Conservation (phyloP, 1,140 invertebrate species). For the Sweltsa coloradensis region DNA sequence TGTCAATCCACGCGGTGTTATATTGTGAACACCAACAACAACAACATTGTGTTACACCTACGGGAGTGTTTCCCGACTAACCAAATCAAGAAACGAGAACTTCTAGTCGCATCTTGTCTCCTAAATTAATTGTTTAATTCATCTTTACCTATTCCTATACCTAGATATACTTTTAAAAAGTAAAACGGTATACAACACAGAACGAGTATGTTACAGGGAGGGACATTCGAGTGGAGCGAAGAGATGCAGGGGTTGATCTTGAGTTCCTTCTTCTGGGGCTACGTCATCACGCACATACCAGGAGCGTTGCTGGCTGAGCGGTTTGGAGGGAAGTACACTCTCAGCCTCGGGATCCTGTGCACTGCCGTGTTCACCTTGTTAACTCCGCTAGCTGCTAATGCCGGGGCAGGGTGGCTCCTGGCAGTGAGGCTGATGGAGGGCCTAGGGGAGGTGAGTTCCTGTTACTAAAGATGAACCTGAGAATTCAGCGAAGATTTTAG, state of each 20-base stretch:
- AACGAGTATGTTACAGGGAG: not conserved
- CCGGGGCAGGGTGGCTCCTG: slow-evolving; percentile 2
- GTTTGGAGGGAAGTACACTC: slow-evolving; percentile 31
- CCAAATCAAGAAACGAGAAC: no score
- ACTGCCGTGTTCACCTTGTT: slow-evolving; percentile 66
- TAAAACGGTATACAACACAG: no score
- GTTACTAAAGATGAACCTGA: no score
- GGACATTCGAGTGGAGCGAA: slow-evolving; percentile 23
- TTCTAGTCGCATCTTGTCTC: no score
- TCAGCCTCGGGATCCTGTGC: slow-evolving; percentile 41
- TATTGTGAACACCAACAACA: no score
- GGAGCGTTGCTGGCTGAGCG: slow-evolving; percentile 33
- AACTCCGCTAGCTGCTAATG: slow-evolving; percentile 51
- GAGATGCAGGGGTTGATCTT: slow-evolving; percentile 28
- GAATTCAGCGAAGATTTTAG: no score
- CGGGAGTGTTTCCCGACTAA: no score
- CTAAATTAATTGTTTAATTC: no score
- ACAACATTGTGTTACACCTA: no score
- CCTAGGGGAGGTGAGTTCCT: slow-evolving; percentile 66
- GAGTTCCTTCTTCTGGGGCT: slow-evolving; percentile 36
- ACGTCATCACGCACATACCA: slow-evolving; percentile 35
- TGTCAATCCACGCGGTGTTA: no score
- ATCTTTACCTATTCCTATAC: no score
- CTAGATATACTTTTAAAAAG: not conserved
- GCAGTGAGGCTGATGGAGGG: slow-evolving; percentile 62